phyloP scores from a whole-genome alignment of 1,140 invertebrate species.

The Pantala flavescens region DNA sequence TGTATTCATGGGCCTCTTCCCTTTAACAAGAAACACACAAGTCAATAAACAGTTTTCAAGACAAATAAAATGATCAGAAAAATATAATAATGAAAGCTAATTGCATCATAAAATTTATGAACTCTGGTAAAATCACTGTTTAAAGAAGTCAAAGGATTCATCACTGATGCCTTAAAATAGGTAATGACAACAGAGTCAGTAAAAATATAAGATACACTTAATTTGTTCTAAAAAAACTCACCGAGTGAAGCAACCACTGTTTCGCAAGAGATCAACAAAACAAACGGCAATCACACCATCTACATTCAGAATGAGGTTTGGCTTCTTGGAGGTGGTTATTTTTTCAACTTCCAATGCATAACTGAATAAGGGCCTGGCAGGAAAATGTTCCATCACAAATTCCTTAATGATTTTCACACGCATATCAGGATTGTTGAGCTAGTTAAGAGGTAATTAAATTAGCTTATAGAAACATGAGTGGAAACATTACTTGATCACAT shows the following conservation, averaged over 20 bases:
- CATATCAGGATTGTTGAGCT: slow-evolving; percentile 98
- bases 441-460: slow-evolving; percentile 21
- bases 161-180: too few species aligned
- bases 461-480: slow-evolving; percentile 15
- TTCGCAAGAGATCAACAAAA: slow-evolving; percentile 92
- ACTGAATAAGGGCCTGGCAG: slow-evolving; percentile 78
- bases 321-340: slow-evolving; percentile 98
- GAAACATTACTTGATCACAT: slow-evolving; percentile 7
- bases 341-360: slow-evolving; percentile 98
- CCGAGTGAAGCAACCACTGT: slow-evolving; percentile 87
- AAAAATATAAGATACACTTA: too few species aligned
- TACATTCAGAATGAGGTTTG: slow-evolving; percentile 97
- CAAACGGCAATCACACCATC: slow-evolving; percentile 96
- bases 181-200: too few species aligned
- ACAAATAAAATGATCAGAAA: neutral
- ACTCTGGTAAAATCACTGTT: neutral
- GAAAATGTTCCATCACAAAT: slow-evolving; percentile 89
- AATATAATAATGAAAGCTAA: slow-evolving; percentile 7
- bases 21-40: slow-evolving; percentile 36
- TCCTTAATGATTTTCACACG: slow-evolving; percentile 94
- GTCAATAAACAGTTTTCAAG: neutral
- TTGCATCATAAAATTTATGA: slow-evolving; percentile 17
- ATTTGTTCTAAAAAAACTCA: slow-evolving; percentile 31
- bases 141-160: too few species aligned
- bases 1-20: slow-evolving; percentile 96